Conservation (phyloP, 2,797 vertebrate species). For the Buphagus erythrorhynchus region DNA sequence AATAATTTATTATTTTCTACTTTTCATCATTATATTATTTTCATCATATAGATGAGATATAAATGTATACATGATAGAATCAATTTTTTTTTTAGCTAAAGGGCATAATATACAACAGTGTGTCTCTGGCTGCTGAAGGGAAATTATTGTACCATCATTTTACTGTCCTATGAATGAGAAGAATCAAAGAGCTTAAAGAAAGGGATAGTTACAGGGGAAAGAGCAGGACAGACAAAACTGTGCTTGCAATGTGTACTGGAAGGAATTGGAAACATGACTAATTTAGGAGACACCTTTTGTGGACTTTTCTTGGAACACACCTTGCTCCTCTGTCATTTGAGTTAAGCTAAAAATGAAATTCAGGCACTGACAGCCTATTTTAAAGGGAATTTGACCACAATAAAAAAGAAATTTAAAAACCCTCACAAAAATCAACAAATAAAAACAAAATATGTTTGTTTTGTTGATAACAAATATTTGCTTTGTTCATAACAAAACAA, state of each 20-base stretch:
- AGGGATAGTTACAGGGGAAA: background rate
- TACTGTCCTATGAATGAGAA: background rate
- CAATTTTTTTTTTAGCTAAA: conserved; percentile 62
- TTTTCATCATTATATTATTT: too few relatives aligned
- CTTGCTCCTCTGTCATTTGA: background rate
- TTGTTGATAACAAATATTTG: too few relatives aligned
- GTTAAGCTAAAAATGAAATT: background rate
- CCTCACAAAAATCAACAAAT: background rate
- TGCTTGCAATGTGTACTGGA: background rate
- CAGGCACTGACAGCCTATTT: background rate
- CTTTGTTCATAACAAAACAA: background rate
- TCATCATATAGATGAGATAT: conserved; percentile 47
- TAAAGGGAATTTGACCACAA: background rate
- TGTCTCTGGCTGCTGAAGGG: conserved; percentile 50
- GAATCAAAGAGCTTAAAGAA: conserved; percentile 6
- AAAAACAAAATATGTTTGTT: too few relatives aligned
- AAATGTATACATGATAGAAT: conserved; percentile 69
- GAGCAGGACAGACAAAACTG: background rate
- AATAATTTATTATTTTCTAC: conserved; percentile 48
- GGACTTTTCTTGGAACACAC: background rate
- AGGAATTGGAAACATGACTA: background rate
- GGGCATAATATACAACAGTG: conserved; percentile 50
- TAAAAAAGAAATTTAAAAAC: accelerated
- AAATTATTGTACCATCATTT: conserved; percentile 56
- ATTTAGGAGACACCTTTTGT: background rate